Conservation (phyloP, 2,797 vertebrate species). For the Spheniscus humboldti region DNA sequence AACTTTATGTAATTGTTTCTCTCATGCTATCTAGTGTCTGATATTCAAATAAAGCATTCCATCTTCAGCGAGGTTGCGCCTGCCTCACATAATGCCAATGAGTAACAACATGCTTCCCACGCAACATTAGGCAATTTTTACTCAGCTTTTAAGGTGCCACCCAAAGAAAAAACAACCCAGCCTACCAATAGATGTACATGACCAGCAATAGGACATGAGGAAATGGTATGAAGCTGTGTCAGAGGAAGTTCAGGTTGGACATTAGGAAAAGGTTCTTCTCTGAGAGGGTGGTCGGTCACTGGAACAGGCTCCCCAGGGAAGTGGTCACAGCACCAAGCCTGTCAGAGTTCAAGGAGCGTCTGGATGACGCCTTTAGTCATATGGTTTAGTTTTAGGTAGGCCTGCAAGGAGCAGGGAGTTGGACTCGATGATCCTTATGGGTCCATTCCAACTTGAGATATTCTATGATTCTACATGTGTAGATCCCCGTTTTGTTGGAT, state of each 20-base stretch:
- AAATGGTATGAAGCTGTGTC: neutral
- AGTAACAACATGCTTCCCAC: neutral
- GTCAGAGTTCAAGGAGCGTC: neutral
- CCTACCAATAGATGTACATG: neutral
- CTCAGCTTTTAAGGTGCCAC: neutral
- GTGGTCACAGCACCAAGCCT: neutral
- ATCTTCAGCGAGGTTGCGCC: neutral
- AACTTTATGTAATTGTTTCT: neutral
- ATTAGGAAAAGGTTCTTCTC: neutral
- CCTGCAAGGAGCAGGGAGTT: neutral
- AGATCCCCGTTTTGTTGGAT: neutral
- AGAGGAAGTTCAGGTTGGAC: neutral
- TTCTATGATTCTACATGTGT: neutral
- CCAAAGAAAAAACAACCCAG: neutral
- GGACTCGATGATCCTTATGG: neutral
- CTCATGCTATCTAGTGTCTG: neutral
- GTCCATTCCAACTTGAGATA: neutral
- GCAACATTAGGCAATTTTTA: neutral
- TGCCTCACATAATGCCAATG: neutral
- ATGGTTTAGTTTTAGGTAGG: neutral
- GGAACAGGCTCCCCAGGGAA: neutral
- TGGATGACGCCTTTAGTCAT: accelerated
- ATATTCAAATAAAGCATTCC: neutral
- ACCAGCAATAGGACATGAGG: accelerated
- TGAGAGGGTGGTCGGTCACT: neutral